Conservation (phyloP, 2,888 invertebrate species). For the Geotrupes spiniger region DNA sequence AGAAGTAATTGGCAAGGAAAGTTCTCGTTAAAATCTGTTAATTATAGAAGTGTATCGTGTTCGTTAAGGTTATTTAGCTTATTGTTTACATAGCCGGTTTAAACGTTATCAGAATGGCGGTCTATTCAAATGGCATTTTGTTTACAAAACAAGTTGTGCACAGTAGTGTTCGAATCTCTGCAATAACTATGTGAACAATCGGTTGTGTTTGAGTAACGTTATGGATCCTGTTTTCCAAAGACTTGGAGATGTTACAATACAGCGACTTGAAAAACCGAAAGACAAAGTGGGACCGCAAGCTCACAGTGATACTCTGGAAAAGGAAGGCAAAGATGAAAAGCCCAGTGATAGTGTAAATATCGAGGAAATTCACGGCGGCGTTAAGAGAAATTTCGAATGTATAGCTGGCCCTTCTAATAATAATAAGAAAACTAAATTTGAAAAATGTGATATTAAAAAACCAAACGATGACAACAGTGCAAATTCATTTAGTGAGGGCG, state of each 20-base stretch:
- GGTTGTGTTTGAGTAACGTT: conserved; percentile 14
- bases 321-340: conserved; percentile 27
- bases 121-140: conserved; percentile 35
- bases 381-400: conserved; percentile 30
- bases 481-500: conserved; percentile 43
- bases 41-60: not conserved
- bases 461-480: conserved; percentile 41
- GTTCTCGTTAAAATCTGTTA: not conserved
- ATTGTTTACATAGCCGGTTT: conserved; percentile 36
- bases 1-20: not conserved
- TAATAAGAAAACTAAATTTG: conserved; percentile 25
- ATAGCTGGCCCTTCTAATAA: conserved; percentile 21
- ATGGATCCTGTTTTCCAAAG: conserved; percentile 58
- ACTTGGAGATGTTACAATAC: conserved; percentile 61
- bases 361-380: conserved; percentile 8
- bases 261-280: conserved; percentile 50
- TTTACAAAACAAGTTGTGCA: conserved; percentile 15
- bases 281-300: conserved; percentile 27
- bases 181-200: conserved; percentile 15
- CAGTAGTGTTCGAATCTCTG: conserved; percentile 7
- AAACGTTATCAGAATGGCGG: conserved; percentile 37
- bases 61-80: not conserved
- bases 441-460: conserved; percentile 27
- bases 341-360: conserved; percentile 14
- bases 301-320: conserved; percentile 23